These are phyloP conservation scores for Solenopsis fugax DNA, from an alignment of 1,140 invertebrate genomes.

Conservation along the genomic window DNA sequence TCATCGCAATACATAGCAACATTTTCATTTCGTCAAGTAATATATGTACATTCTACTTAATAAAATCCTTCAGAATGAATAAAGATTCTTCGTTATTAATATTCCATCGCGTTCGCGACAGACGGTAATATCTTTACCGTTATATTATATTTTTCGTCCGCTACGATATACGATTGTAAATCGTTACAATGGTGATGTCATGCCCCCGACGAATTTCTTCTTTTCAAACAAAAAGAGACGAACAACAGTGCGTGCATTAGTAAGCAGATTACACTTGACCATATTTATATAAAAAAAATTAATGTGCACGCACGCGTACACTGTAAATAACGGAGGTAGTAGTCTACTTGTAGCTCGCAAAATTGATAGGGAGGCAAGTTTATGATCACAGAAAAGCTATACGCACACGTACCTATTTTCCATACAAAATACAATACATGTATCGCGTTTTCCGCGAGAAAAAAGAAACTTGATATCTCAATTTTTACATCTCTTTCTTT, in stretches of 20 bases:
- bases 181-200: not conserved
- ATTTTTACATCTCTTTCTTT: not conserved
- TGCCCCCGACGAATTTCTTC: not conserved
- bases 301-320: constrained; percentile 36
- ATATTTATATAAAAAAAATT: not conserved
- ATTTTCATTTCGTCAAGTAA: not conserved
- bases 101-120: not conserved
- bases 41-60: not conserved
- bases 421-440: constrained; percentile 16
- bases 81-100: not conserved
- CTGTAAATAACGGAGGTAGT: constrained; percentile 67
- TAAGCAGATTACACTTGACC: constrained; percentile 32
- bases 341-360: constrained; percentile 68
- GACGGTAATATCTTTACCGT: not conserved
- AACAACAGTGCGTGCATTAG: not conserved
- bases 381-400: constrained; percentile 81
- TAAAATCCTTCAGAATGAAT: not conserved
- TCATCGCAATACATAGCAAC: not conserved
- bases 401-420: constrained; percentile 33
- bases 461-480: not conserved
- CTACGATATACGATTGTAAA: constrained; percentile 22
- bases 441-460: not conserved
- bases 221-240: not conserved
- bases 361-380: constrained; percentile 73
- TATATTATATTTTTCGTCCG: no score